Evolutionary conservation across 2,797 vertebrate species (phyloP).

Genomic region (Tachyglossus aculeatus): DNA sequence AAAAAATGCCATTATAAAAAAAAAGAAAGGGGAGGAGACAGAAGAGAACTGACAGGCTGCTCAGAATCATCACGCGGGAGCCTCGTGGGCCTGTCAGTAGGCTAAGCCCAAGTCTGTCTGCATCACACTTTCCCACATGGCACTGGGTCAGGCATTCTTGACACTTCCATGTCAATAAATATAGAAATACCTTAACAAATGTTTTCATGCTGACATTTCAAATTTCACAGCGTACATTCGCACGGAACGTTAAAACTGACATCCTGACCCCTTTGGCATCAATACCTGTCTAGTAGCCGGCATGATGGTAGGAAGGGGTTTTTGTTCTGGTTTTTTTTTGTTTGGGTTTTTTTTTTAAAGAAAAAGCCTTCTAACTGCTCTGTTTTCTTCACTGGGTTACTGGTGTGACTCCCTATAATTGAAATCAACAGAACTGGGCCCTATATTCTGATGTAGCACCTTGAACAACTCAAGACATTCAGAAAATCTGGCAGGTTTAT

Average conservation of each 20-base stretch:
- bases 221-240: constrained; percentile 25
- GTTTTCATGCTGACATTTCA: constrained; percentile 38
- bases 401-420: too few relatives aligned
- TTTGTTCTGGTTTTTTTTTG: too few relatives aligned
- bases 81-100: background rate
- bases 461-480: background rate
- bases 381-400: constrained; percentile 44
- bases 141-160: constrained; percentile 2
- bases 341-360: too few relatives aligned
- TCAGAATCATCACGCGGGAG: background rate
- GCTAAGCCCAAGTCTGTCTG: background rate
- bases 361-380: constrained; percentile 20
- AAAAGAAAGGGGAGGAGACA: too few relatives aligned
- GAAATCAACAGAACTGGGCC: background rate
- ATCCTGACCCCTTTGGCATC: background rate
- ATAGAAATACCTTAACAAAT: constrained; percentile 30
- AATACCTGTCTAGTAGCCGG: constrained; percentile 29
- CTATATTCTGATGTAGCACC: background rate
- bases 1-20: too few relatives aligned
- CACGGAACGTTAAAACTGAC: constrained; percentile 29
- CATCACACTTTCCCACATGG: background rate
- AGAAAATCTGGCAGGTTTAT: background rate
- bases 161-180: constrained; percentile 11
- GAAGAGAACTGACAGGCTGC: too few relatives aligned
- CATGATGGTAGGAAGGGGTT: constrained; percentile 50